Percentiles rank a stretch among this genome's conserved stretches.
phyloP scores from a whole-genome alignment of 2,113 vertebrate species.

The Colaptes auratus region DNA sequence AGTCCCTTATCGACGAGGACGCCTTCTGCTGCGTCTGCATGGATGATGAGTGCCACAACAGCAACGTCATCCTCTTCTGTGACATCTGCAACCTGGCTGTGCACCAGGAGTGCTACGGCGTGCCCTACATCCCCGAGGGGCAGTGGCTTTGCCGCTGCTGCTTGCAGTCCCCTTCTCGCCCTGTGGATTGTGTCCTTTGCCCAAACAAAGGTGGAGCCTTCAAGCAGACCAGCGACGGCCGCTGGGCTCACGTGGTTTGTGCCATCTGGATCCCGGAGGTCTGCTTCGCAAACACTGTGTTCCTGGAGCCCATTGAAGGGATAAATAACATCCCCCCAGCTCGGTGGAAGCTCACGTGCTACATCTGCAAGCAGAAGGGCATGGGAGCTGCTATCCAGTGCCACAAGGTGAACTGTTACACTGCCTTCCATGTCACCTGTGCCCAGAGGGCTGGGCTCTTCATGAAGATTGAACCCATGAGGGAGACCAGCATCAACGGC shows the following conservation, averaged over 20 bases:
- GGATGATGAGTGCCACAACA: slow-evolving; percentile 98
- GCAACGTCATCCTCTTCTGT: slow-evolving; percentile 98
- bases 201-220: slow-evolving; percentile 96
- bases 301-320: slow-evolving; percentile 96
- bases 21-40: slow-evolving; percentile 98
- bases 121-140: slow-evolving; percentile 96
- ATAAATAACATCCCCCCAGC: slow-evolving; percentile 92
- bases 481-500: slow-evolving; percentile 91
- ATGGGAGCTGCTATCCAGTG: slow-evolving; percentile 95
- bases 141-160: slow-evolving; percentile 99
- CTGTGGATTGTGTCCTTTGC: slow-evolving; percentile 94
- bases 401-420: slow-evolving; percentile 98
- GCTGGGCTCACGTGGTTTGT: slow-evolving; percentile 96
- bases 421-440: slow-evolving; percentile 96
- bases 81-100: slow-evolving; percentile 98
- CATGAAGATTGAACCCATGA: slow-evolving; percentile 98
- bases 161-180: slow-evolving; percentile 92
- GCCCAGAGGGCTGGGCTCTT: slow-evolving; percentile 94
- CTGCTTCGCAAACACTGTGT: slow-evolving; percentile 97
- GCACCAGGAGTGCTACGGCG: slow-evolving; percentile 97
- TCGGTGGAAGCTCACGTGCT: slow-evolving; percentile 96
- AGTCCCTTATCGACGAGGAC: slow-evolving; percentile 90
- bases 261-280: slow-evolving; percentile 99
- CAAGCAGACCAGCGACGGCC: slow-evolving; percentile 95
- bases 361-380: slow-evolving; percentile 95